Conservation (phyloP, 2,888 invertebrate species). For the Parnassius mnemosyne region DNA sequence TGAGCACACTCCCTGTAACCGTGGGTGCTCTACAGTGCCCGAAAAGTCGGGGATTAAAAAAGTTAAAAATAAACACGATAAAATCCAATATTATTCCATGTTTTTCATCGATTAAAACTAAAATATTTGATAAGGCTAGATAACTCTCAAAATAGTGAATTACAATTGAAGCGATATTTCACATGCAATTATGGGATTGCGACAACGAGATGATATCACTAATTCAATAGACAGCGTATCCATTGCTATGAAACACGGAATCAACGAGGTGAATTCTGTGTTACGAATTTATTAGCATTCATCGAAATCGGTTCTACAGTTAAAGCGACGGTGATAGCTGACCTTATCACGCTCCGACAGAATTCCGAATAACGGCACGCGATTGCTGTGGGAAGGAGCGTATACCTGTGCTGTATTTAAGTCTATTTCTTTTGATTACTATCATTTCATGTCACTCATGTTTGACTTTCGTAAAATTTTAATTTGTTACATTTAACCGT, state of each 20-base stretch:
- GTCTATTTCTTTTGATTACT: background rate
- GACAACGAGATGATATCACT: background rate
- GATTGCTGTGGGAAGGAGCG: background rate
- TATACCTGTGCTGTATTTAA: background rate
- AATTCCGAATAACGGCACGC: slow-evolving; percentile 8
- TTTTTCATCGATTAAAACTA: no score
- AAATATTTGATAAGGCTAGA: no score
- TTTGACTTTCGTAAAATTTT: background rate
- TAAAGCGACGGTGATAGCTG: background rate
- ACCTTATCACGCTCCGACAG: slow-evolving; percentile 3
- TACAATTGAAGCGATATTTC: background rate
- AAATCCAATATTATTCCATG: no score
- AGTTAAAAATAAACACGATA: no score
- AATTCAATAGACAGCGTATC: background rate
- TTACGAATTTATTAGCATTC: slow-evolving; percentile 16
- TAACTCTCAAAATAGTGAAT: no score
- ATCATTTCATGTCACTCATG: background rate
- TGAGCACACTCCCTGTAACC: no score
- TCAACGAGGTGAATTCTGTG: background rate
- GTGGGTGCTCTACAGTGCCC: no score
- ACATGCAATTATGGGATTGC: background rate
- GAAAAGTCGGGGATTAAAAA: no score
- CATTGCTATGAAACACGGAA: background rate
- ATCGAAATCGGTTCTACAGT: slow-evolving; percentile 4
- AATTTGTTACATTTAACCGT: no score